A percentile compares a stretch with the other conserved stretches of the same genome.
Conservation (phyloP, 2,113 vertebrate genomes). For the Dryoscopus gambensis region DNA sequence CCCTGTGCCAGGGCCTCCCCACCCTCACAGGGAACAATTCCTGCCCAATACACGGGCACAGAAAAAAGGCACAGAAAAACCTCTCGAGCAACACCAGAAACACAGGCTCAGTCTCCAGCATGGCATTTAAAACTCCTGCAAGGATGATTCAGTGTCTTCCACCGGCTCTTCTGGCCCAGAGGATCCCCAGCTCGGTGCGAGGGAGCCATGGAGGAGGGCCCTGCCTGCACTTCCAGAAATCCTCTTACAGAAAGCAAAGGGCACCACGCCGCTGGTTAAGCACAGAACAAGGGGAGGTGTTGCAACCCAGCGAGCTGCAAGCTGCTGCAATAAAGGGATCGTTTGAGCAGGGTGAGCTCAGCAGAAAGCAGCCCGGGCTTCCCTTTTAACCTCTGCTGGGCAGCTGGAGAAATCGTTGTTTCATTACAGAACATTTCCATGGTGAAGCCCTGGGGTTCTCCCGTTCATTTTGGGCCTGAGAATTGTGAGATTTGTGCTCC, state of each 20-base stretch:
- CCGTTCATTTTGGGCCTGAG: fast-evolving
- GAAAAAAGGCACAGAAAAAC: background rate
- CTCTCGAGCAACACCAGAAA: background rate
- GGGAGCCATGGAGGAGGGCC: fast-evolving
- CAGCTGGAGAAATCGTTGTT: too few relatives aligned
- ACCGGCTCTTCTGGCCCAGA: fast-evolving
- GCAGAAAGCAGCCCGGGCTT: background rate
- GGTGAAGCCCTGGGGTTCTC: fast-evolving
- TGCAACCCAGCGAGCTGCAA: background rate
- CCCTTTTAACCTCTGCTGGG: background rate
- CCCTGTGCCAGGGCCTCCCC: background rate
- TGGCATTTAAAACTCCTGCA: fast-evolving
- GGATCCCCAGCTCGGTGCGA: background rate
- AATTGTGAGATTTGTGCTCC: fast-evolving
- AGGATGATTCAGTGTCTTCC: too few relatives aligned
- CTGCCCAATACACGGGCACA: background rate
- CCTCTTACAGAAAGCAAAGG: background rate
- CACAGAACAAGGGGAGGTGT: background rate
- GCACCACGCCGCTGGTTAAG: background rate
- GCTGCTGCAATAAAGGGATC: background rate
- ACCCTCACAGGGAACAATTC: fast-evolving
- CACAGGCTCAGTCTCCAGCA: background rate
- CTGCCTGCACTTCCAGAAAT: background rate
- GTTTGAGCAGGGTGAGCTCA: background rate
- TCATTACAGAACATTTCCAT: background rate